Percentiles rank a stretch among this genome's conserved stretches.
These are phyloP conservation scores for Metallyticus violacea DNA, from an alignment of 2,888 invertebrate genomes.

Conservation along the genomic window DNA sequence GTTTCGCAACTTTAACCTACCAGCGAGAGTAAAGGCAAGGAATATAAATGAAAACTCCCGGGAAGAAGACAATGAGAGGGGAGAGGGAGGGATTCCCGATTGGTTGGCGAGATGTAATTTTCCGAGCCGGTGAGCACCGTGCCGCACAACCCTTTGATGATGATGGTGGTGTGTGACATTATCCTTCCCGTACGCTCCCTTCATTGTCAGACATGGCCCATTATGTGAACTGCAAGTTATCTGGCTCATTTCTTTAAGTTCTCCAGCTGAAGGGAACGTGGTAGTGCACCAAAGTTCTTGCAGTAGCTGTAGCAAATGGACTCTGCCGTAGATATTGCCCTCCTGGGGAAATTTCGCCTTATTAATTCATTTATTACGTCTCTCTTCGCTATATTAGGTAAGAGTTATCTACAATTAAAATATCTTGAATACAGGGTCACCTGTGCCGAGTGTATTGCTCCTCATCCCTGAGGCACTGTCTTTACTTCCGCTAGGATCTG, in stretches of 20 bases:
- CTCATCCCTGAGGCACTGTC: too few species aligned
- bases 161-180: background rate
- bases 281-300: background rate
- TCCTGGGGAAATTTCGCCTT: background rate
- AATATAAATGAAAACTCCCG: background rate
- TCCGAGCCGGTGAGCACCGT: constrained; percentile 5
- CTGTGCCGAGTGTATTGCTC: too few species aligned
- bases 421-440: too few species aligned
- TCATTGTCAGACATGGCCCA: background rate
- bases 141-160: background rate
- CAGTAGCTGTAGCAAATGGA: too few species aligned
- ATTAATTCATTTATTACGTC: background rate
- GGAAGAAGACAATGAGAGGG: background rate
- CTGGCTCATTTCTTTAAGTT: background rate
- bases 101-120: constrained; percentile 9
- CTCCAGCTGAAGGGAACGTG: too few species aligned
- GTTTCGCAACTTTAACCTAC: background rate
- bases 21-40: too few species aligned
- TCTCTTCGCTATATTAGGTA: background rate
- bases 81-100: background rate
- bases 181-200: background rate
- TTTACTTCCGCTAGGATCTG: too few species aligned
- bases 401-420: background rate
- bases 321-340: too few species aligned
- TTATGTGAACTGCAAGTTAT: too few species aligned